Percentiles rank a stretch among this genome's conserved stretches.
phyloP scores from a whole-genome alignment of 1,140 invertebrate species.

The Neodiprion lecontei region DNA sequence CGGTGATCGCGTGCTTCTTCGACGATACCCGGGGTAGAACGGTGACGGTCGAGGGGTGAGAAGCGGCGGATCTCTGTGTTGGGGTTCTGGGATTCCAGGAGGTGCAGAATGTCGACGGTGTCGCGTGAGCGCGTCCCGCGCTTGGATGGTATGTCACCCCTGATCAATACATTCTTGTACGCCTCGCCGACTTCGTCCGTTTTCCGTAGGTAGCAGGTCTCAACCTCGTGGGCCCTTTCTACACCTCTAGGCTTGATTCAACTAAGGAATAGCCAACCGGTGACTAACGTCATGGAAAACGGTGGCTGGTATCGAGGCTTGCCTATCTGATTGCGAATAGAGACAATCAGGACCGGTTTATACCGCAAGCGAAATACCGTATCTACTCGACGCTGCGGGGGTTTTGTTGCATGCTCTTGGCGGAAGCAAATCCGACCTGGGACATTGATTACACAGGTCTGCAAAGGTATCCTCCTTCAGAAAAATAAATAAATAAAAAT shows the following conservation, averaged over 20 bases:
- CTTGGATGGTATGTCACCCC: slow-evolving; percentile 52
- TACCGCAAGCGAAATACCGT: no score
- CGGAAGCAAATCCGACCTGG: no score
- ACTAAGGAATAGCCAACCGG: no score
- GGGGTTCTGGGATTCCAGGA: slow-evolving; percentile 15
- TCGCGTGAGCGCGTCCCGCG: slow-evolving; percentile 47
- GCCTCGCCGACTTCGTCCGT: slow-evolving; percentile 44
- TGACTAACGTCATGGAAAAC: no score
- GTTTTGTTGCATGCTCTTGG: no score
- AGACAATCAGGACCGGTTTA: no score
- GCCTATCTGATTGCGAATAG: no score
- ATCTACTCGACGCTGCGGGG: no score
- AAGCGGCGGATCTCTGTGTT: slow-evolving; percentile 22
- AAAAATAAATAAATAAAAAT: no score
- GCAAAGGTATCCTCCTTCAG: no score
- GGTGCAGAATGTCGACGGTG: slow-evolving; percentile 51
- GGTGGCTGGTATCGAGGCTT: no score
- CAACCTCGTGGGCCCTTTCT: neutral
- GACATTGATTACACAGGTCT: no score
- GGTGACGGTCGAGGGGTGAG: slow-evolving; percentile 21
- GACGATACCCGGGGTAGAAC: slow-evolving; percentile 15
- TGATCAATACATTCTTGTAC: slow-evolving; percentile 60
- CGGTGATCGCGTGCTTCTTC: slow-evolving; percentile 31
- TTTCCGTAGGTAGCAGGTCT: slow-evolving; percentile 18
- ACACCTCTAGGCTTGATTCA: neutral